Percentiles rank a stretch among this genome's conserved stretches.
Conservation (phyloP, 2,888 invertebrate species). For the Cinara cedri region DNA sequence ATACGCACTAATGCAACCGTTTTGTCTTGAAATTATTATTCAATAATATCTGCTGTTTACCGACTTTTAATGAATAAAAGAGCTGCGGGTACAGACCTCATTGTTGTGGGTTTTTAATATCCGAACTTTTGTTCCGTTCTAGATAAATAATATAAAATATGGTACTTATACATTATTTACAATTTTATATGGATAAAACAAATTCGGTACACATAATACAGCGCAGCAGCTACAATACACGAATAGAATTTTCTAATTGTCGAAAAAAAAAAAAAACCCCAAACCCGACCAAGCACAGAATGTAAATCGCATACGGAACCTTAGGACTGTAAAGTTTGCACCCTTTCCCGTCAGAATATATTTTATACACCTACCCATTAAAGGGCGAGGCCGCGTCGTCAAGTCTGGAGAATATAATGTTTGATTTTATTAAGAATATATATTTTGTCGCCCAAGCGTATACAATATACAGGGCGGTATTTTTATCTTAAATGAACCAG, state of each 20-base stretch:
- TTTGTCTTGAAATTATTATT: background rate
- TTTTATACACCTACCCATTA: background rate
- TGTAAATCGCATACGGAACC: constrained; percentile 29
- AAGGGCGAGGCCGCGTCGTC: background rate
- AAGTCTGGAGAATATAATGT: background rate
- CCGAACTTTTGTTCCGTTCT: background rate
- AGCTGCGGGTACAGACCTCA: too few species aligned
- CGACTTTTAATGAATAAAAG: too few species aligned
- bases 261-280: background rate
- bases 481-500: too few species aligned
- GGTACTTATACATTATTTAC: constrained; percentile 2
- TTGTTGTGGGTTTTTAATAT: too few species aligned
- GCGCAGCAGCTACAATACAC: background rate
- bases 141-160: too few species aligned
- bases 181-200: background rate
- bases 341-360: constrained; percentile 23
- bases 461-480: too few species aligned
- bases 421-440: background rate
- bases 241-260: constrained; percentile 16
- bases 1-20: too few species aligned
- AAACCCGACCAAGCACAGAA: background rate
- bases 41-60: too few species aligned
- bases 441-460: background rate
- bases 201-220: background rate
- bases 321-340: constrained; percentile 36